phyloP scores from a whole-genome alignment of 2,113 vertebrate species.

The Triplophysa rosa region DNA sequence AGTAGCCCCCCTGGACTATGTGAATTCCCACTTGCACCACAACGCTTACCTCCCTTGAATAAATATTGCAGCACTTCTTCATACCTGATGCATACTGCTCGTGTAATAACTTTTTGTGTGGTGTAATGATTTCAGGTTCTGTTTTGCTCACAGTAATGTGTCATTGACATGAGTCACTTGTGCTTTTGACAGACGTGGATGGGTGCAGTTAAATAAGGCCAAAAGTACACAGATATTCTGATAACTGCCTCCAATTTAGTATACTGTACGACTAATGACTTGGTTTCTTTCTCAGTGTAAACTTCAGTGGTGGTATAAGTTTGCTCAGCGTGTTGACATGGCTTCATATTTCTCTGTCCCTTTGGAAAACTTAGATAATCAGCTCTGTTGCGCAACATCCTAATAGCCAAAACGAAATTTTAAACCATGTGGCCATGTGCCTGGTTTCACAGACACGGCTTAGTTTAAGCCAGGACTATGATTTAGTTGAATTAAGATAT shows the following conservation, averaged over 20 bases:
- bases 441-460: too few relatives aligned
- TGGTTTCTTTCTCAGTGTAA: background rate
- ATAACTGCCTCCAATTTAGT: background rate
- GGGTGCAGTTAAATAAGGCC: background rate
- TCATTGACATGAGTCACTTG: background rate
- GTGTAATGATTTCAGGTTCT: too few relatives aligned
- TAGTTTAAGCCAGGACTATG: too few relatives aligned
- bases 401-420: background rate
- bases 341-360: background rate
- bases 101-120: too few relatives aligned
- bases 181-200: background rate
- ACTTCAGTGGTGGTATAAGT: background rate
- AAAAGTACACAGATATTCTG: background rate
- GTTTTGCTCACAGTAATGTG: background rate
- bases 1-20: background rate
- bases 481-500: too few relatives aligned
- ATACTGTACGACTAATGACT: background rate
- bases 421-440: background rate
- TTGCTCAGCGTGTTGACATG: background rate
- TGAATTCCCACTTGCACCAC: background rate
- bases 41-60: background rate
- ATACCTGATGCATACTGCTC: too few relatives aligned
- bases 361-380: background rate
- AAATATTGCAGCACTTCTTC: conserved; percentile 9
- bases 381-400: conserved; percentile 5